phyloP scores from a whole-genome alignment of 64 coral and sea anemone species.

The Trachythela sp. region DNA sequence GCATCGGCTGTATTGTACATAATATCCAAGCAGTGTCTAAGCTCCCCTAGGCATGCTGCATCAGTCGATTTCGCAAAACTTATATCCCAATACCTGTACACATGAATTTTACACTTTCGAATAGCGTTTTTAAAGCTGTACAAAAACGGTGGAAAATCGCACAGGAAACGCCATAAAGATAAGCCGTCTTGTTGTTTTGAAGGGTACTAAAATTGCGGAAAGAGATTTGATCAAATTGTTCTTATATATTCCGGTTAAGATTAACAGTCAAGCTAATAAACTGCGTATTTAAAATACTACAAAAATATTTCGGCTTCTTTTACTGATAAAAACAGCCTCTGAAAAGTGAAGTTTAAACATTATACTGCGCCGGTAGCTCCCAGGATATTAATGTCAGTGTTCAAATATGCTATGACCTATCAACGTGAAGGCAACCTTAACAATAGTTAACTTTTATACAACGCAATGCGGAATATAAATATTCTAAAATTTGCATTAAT shows the following conservation, averaged over 20 bases:
- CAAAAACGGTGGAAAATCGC: neutral
- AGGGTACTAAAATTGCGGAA: neutral
- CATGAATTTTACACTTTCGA: no score
- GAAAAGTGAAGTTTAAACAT: no score
- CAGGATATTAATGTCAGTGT: no score
- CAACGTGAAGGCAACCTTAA: no score
- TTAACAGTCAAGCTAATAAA: neutral
- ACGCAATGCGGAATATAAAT: neutral
- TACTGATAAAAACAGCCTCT: no score
- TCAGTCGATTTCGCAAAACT: no score
- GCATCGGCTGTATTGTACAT: neutral
- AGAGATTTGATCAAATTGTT: constrained; percentile 14
- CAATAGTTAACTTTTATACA: no score
- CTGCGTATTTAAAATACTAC: no score
- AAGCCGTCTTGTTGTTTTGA: neutral
- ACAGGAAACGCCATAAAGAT: neutral
- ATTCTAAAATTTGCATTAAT: neutral
- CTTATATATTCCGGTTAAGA: neutral
- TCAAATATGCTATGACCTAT: no score
- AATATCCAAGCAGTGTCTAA: neutral
- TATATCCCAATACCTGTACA: no score
- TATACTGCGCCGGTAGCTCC: no score
- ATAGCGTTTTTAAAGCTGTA: neutral
- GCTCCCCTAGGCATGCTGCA: neutral
- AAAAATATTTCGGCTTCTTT: no score